These are phyloP conservation scores for Sandelia bainsii DNA, from an alignment of 2,797 vertebrate species.

Conservation along the genomic window DNA sequence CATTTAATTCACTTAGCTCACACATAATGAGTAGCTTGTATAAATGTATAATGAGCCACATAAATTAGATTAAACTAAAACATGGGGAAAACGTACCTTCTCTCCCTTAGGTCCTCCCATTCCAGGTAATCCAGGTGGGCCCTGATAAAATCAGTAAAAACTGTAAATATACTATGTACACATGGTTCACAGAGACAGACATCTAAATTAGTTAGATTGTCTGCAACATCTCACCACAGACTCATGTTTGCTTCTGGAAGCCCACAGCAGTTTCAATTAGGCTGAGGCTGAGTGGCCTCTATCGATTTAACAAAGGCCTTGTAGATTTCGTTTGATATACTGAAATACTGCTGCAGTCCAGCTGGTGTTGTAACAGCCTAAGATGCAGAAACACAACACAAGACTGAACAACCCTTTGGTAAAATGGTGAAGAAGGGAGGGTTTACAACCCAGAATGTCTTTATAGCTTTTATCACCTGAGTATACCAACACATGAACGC, in stretches of 20 bases:
- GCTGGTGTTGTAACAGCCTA: constrained; percentile 32
- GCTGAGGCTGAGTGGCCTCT: constrained; percentile 72
- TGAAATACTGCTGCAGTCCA: constrained; percentile 46
- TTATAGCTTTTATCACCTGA: constrained; percentile 28
- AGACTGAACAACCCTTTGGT: constrained; percentile 24
- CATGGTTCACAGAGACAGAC: constrained; percentile 47
- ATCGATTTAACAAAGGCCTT: constrained; percentile 75
- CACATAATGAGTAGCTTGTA: constrained; percentile 40
- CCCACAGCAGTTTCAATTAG: constrained; percentile 74
- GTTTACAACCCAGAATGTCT: constrained; percentile 18
- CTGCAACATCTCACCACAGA: constrained; percentile 55
- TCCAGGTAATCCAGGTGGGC: constrained; percentile 92
- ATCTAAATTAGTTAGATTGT: constrained; percentile 57
- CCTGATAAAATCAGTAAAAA: constrained; percentile 81
- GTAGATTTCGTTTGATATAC: constrained; percentile 46
- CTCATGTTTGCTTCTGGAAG: constrained; percentile 48
- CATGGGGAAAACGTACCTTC: constrained; percentile 86
- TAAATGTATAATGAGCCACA: constrained; percentile 17
- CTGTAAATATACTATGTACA: background rate
- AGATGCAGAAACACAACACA: constrained; percentile 23
- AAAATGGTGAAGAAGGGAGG: constrained; percentile 4
- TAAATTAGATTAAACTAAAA: constrained; percentile 27
- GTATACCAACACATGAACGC: constrained; percentile 58
- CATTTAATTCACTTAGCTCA: constrained; percentile 61
- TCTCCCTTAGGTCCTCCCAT: constrained; percentile 93